Evolutionary conservation across 1,140 invertebrate species (phyloP).

Genomic region (Drosophila insularis): DNA sequence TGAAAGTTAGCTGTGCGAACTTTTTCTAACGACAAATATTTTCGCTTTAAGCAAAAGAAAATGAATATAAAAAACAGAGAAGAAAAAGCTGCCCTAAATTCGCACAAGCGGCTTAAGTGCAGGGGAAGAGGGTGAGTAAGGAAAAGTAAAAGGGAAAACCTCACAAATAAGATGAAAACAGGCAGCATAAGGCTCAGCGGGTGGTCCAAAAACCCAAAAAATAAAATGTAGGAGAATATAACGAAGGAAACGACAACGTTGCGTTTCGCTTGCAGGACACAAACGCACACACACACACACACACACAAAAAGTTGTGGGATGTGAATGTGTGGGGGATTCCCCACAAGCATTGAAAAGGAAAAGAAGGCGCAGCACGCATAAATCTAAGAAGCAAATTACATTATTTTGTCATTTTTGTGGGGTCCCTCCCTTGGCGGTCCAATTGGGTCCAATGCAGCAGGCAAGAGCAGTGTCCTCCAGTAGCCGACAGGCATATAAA

Average conservation of each 20-base stretch:
- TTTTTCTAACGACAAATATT: conserved; percentile 14
- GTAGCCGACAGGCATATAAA: conserved; percentile 67
- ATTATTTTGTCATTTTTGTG: conserved; percentile 80
- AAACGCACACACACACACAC: conserved; percentile 1
- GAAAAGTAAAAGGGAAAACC: conserved; percentile 16
- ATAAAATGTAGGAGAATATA: conserved; percentile 17
- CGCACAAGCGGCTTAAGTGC: conserved; percentile 68
- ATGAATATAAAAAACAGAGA: neutral
- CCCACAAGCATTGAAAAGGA: conserved; percentile 14
- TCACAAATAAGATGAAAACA: conserved; percentile 26
- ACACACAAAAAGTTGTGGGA: neutral
- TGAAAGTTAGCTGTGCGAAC: conserved; percentile 4
- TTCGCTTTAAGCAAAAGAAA: conserved; percentile 26
- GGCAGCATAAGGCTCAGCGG: conserved; percentile 28
- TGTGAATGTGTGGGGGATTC: neutral
- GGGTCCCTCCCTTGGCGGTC: conserved; percentile 10
- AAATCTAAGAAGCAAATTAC: conserved; percentile 80
- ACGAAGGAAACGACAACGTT: conserved; percentile 64
- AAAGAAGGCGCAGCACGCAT: conserved; percentile 73
- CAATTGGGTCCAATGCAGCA: neutral
- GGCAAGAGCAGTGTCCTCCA: conserved; percentile 38
- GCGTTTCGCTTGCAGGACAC: conserved; percentile 59
- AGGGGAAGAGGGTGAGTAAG: conserved; percentile 35
- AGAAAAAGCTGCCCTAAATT: conserved; percentile 69
- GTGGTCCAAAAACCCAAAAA: conserved; percentile 2